Evolutionary conservation across 2,113 vertebrate species (phyloP), one percentile per base, ranked within the genome.

Genomic region (Chamaetylas fuelleborni): DNA sequence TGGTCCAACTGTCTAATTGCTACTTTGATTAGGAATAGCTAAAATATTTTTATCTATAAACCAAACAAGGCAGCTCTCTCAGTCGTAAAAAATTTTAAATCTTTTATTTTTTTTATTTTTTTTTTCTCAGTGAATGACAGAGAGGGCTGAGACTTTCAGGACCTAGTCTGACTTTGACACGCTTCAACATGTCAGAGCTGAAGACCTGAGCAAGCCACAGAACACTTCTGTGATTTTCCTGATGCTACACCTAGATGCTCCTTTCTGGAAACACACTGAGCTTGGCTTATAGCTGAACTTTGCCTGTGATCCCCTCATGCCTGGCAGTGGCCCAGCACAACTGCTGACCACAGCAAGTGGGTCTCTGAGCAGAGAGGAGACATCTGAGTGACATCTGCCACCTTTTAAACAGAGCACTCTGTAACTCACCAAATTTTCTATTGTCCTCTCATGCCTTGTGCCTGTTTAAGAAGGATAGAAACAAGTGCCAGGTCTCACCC

Each of bases 331-430:
- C 69, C 86, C 50, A n/a, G 19, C 33, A 47, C 56, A 42, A 17
- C 29, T 0, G 0, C 31, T 29, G 45, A 28, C 28, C 10, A 9
- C 33, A 31, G 33, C n/a, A 33, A 24, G 36, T 0, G 0, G 10
- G 8, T 62, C 19, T 1, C 24, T 1, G 6, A 81, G 51, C 2
- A 3, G 58, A 62, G 29, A 47, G 40, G 45, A 85, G 43, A 18
- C 5, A 8, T 67, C 51, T 76, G 66, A 76, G 26, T 43, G 71
- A 11, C 17, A 40, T 29, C 50, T 34, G 54, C 13, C 43, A 14
- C 3, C 1, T 40, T 87, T 90, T 57, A 25, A 45, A 51, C 61
- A 51, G 19, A 28, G 3, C 4, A 14, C 12, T 42, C 69, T 33
- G 61, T 48, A 50, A 67, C 23, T n/a, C 10, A 19, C 11, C 8